Base-by-base conservation (phyloP, 2,888 invertebrate genomes). In the Oxyteleia sp. region DNA sequence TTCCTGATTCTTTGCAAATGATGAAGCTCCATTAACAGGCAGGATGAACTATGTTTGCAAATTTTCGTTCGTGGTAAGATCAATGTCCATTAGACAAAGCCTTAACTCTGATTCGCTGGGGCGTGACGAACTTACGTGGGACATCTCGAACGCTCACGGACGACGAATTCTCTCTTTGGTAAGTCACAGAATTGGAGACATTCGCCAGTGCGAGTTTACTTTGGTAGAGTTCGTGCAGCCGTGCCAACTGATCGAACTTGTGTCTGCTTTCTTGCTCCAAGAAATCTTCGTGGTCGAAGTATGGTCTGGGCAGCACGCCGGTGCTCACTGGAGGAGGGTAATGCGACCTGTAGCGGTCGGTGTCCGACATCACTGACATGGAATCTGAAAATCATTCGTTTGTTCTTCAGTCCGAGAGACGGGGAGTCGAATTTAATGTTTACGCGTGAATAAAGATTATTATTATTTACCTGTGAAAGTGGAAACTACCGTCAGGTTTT, bases 391-490 rank as follows among this genome's bases (percentile, higher is more conserved):
- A 45, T 41, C 10, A 35, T 45, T 45, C 15, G 13, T 43, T 43
- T 4, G 5, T 26, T 26, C 26, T 4, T 26, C 26, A 4, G 26
- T 26, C 26, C 5, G 5, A 26, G 26, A 5, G 26, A 26, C 26
- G 26, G 4, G 5, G n/a, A n/a, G n/a, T n/a, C 26, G 5, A 26
- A 26, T 5, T 26, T 26, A 26, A 5, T 5, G 26, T 2, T 26
- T 26, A 26, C 92, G n/a, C n/a, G n/a, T n/a, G n/a, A n/a, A n/a
- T n/a, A n/a, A n/a, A n/a, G n/a, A n/a, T n/a, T n/a, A n/a, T n/a
- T n/a, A n/a, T n/a, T n/a, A n/a, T n/a, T n/a, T n/a, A 94, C 97
- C 97, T 11, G 97, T 96, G 90, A 98, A 98, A 49, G 98, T 98
- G 32, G 98, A 98, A 7, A 98, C 97, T 16, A 97, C 96, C 4